phyloP scores from a whole-genome alignment of 2,113 vertebrate genomes.

The Zosterops borbonicus region DNA sequence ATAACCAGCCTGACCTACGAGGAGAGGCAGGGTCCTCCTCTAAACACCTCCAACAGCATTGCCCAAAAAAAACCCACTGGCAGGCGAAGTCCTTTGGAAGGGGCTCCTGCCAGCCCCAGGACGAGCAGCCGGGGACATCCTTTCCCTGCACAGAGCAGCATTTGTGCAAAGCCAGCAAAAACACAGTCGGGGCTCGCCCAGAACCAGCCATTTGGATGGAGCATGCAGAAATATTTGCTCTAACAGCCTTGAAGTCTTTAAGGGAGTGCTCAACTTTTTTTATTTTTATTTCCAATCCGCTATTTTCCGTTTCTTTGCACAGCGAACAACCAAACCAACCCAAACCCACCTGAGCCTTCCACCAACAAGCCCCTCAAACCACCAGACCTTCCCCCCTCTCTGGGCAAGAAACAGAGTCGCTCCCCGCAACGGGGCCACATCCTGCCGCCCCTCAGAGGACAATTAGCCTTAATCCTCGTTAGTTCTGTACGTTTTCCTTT shows the following conservation, averaged over 20 bases:
- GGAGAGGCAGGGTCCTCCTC: not conserved
- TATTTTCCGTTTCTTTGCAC: not conserved
- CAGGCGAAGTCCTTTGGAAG: accelerated
- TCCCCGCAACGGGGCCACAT: too few species aligned
- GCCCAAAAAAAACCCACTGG: not conserved
- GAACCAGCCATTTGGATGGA: not conserved
- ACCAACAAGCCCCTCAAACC: not conserved
- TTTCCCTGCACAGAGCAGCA: not conserved
- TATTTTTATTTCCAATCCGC: not conserved
- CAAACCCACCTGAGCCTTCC: not conserved
- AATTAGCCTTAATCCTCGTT: too few species aligned
- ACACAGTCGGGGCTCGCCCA: accelerated
- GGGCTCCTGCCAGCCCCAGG: not conserved
- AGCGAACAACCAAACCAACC: not conserved
- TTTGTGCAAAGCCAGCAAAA: not conserved
- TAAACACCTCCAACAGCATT: not conserved
- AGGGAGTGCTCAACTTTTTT: not conserved
- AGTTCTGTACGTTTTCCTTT: too few species aligned
- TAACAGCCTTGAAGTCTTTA: not conserved
- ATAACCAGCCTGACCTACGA: not conserved
- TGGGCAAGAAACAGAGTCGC: not conserved
- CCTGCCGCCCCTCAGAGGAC: too few species aligned
- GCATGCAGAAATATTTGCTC: not conserved
- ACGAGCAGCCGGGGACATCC: accelerated
- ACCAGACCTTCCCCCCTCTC: not conserved